Evolutionary conservation across 2,888 invertebrate species (phyloP).

Genomic region (Drosophila emarginata): DNA sequence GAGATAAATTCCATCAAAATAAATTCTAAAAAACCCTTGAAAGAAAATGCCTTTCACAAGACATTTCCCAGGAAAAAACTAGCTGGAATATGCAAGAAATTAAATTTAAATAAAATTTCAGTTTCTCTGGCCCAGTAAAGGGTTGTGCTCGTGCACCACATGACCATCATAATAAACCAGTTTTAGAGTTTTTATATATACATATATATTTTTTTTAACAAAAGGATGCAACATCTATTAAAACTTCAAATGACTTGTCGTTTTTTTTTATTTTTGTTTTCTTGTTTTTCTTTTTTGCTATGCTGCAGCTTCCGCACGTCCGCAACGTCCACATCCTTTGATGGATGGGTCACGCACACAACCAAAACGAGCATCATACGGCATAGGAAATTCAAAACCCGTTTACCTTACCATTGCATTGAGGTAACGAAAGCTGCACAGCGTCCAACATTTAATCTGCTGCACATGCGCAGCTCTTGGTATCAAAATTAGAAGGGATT

Average conservation of each 20-base stretch:
- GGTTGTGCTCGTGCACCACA: slow-evolving; percentile 46
- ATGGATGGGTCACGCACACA: slow-evolving; percentile 64
- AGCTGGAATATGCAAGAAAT: slow-evolving; percentile 30
- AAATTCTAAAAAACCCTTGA: slow-evolving; percentile 26
- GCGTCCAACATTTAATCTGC: slow-evolving; percentile 67
- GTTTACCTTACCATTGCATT: slow-evolving; percentile 44
- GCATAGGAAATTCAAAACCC: slow-evolving; percentile 71
- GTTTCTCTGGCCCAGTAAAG: slow-evolving; percentile 19
- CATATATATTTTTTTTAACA: slow-evolving; percentile 36
- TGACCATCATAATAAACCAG: slow-evolving; percentile 52
- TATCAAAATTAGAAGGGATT: slow-evolving; percentile 68
- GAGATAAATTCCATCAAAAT: slow-evolving; percentile 58
- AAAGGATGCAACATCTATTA: slow-evolving; percentile 75
- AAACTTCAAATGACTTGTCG: slow-evolving; percentile 73
- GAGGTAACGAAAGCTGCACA: slow-evolving; percentile 59
- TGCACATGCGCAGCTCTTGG: slow-evolving; percentile 55
- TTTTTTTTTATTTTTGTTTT: slow-evolving; percentile 25
- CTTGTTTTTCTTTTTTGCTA: slow-evolving; percentile 39
- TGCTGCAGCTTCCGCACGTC: slow-evolving; percentile 61
- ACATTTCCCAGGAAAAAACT: slow-evolving; percentile 47
- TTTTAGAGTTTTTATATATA: slow-evolving; percentile 31
- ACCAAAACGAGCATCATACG: slow-evolving; percentile 37
- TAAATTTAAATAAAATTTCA: slow-evolving; percentile 56
- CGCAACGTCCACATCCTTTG: slow-evolving; percentile 45
- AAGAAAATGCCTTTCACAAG: slow-evolving; percentile 33